Evolutionary conservation across 2,113 vertebrate species (phyloP).

Genomic region (Rhabdornis inornatus): DNA sequence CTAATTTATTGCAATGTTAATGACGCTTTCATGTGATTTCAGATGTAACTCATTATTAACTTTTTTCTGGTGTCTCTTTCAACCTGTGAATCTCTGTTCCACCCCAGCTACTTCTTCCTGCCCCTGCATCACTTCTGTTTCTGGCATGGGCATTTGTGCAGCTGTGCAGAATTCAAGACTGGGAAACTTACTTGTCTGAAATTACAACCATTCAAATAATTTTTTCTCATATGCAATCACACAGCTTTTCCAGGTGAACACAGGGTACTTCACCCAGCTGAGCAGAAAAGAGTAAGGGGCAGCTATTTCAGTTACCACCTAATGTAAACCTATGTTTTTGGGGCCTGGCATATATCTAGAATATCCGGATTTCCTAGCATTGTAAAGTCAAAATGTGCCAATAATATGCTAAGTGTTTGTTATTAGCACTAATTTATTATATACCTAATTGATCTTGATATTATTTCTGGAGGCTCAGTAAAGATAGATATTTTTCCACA

Average conservation of each 20-base stretch:
- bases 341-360: background rate
- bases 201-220: background rate
- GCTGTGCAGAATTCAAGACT: background rate
- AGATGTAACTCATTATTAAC: background rate
- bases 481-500: background rate
- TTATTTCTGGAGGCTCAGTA: background rate
- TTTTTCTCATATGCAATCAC: background rate
- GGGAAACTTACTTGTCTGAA: background rate
- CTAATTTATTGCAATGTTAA: background rate
- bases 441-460: background rate
- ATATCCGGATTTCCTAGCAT: background rate
- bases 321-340: background rate
- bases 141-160: background rate
- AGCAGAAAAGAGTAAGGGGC: background rate
- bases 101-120: background rate
- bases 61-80: background rate
- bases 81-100: background rate
- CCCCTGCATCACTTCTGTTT: background rate
- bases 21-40: background rate
- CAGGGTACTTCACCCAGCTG: background rate
- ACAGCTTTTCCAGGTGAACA: background rate
- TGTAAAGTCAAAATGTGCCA: background rate
- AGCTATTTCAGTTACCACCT: background rate
- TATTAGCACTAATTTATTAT: background rate
- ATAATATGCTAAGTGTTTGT: background rate